These are phyloP conservation scores for Botia almorhae DNA, from an alignment of 2,797 vertebrate genomes.

Conservation along the genomic window DNA sequence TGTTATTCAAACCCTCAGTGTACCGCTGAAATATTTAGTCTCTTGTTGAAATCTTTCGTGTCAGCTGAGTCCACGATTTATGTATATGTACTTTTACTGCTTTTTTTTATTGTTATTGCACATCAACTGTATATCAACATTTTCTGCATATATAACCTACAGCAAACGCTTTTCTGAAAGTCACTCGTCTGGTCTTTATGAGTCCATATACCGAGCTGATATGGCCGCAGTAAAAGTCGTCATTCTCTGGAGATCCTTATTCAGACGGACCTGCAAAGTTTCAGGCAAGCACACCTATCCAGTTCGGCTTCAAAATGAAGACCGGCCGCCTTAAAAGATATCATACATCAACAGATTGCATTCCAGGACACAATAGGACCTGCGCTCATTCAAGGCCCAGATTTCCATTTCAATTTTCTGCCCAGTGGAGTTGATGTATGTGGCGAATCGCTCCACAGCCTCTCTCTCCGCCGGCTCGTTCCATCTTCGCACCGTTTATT, in stretches of 20 bases:
- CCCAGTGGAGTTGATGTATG: slow-evolving; percentile 83
- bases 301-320: slow-evolving; percentile 56
- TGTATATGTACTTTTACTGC: slow-evolving; percentile 23
- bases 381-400: slow-evolving; percentile 79
- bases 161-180: slow-evolving; percentile 38
- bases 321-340: slow-evolving; percentile 78
- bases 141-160: slow-evolving; percentile 30
- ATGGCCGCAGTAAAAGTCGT: slow-evolving; percentile 40
- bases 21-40: neutral
- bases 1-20: neutral
- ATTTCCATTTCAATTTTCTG: slow-evolving; percentile 87
- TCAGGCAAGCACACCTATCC: slow-evolving; percentile 60
- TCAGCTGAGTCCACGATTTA: slow-evolving; percentile 18
- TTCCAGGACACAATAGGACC: slow-evolving; percentile 76
- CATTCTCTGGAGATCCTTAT: slow-evolving; percentile 41
- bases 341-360: slow-evolving; percentile 80
- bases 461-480: slow-evolving; percentile 60
- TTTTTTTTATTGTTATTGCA: slow-evolving; percentile 10
- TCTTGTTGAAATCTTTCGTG: neutral
- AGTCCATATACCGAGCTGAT: slow-evolving; percentile 30
- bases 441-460: slow-evolving; percentile 73
- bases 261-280: slow-evolving; percentile 50
- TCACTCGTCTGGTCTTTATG: slow-evolving; percentile 46
- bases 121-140: slow-evolving; percentile 38
- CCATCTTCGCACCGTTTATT: slow-evolving; percentile 70